These are phyloP conservation scores for Ericerus pela DNA, from an alignment of 1,140 invertebrate genomes.

Conservation along the genomic window DNA sequence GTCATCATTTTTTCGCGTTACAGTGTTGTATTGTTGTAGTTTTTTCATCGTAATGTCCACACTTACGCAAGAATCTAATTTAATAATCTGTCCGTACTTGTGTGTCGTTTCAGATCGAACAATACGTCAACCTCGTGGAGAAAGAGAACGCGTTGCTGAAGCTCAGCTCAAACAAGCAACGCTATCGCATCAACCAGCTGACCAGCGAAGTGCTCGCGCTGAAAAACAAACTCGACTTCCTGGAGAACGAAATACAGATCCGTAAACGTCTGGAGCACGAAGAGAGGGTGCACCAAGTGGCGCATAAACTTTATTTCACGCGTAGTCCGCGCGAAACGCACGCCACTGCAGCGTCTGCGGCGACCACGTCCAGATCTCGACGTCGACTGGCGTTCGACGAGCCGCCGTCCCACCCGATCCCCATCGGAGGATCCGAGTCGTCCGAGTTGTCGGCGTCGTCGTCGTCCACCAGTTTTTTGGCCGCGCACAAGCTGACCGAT, in stretches of 20 bases:
- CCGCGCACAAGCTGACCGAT: not conserved
- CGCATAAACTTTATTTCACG: not conserved
- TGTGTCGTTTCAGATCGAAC: not conserved
- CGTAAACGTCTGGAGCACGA: not conserved
- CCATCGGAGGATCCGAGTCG: no score
- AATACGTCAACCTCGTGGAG: conserved; percentile 1
- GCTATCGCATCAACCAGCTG: not conserved
- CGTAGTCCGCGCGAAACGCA: no score
- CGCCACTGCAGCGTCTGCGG: no score
- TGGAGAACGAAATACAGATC: not conserved
- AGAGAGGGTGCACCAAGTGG: not conserved
- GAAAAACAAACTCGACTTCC: not conserved
- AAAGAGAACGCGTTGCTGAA: conserved; percentile 1
- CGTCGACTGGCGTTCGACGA: no score
- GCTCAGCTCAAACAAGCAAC: not conserved
- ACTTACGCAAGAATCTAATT: not conserved
- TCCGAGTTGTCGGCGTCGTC: no score
- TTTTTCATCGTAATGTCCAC: no score
- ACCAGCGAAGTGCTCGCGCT: not conserved
- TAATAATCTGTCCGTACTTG: not conserved
- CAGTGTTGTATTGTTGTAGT: no score
- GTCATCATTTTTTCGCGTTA: no score
- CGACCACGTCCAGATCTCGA: no score
- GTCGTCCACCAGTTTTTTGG: no score
- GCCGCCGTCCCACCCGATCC: no score